Evolutionary conservation across 2,113 vertebrate species (phyloP), one percentile per base, ranked within the genome.

Genomic region (Microtus oregoni): DNA sequence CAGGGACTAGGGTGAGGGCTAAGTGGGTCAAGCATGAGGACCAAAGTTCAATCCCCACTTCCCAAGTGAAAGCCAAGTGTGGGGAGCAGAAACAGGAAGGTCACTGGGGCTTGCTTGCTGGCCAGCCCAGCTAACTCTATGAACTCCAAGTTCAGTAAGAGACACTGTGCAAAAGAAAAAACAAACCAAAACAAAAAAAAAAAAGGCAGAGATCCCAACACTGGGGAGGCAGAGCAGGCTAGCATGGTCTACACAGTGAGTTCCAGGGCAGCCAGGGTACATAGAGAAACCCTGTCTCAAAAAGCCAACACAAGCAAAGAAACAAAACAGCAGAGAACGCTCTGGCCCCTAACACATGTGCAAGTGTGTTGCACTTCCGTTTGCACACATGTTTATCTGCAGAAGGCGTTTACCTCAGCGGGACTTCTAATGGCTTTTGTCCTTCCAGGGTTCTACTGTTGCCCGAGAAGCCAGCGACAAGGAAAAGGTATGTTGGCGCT

Each of bases 401-500:
- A 26, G 70, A 0, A 1, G 35, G 86, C 17, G 5, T 82, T 81
- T 44, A n/a, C 52, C 52, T 76, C 50, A 38, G 86, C 2, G 0
- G 52, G 50, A 73, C n/a, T 89, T 52, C 89, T 97, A 70, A 96
- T 32, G 67, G 81, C 77, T 95, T 63, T n/a, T 97, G 55, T 70
- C 89, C 93, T 89, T 93, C 55, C 95, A 99, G 99, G 99, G 99
- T 95, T 99, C 99, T 50, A 99, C 99, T 0, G 99, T 99, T 86
- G 99, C 99, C 58, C 99, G 99, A 98, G 99, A 99, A 99, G 99
- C 99, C 44, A 99, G 99, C 32, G 99, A 99, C 97, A 99, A 99
- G 96, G 99, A 99, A 97, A 99, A 99, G 99, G 99, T 99, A 98
- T 0, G 97, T 76, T 47, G 82, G 73, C 47, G 65, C 44, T 26